These are phyloP conservation scores for Poecilobothrus nobilitatus DNA, from an alignment of 2,888 invertebrate species.

Conservation along the genomic window DNA sequence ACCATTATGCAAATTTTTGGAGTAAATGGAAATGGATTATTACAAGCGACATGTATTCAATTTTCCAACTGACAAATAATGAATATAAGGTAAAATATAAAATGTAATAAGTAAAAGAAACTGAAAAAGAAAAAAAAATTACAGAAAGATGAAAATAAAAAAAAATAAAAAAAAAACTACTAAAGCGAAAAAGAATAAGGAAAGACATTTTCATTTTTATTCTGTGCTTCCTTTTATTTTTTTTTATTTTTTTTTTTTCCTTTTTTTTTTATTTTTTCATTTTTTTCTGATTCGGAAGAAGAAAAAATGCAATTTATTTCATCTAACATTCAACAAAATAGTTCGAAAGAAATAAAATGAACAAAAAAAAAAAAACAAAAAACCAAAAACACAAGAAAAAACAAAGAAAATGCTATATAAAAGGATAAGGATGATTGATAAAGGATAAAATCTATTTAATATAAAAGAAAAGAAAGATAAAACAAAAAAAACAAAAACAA, in stretches of 20 bases:
- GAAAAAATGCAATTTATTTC: background rate
- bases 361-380: background rate
- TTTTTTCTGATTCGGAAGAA: no score
- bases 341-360: background rate
- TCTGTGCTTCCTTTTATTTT: background rate
- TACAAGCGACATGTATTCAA: constrained; percentile 4
- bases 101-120: background rate
- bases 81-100: constrained; percentile 6
- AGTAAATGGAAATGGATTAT: constrained; percentile 1
- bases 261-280: no score
- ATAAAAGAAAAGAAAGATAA: background rate
- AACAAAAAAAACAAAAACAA: background rate
- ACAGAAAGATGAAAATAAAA: background rate
- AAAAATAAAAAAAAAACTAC: background rate
- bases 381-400: background rate
- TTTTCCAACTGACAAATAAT: constrained; percentile 6
- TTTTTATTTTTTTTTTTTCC: background rate
- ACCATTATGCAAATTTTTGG: background rate
- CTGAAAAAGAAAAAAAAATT: background rate
- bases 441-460: constrained; percentile 1
- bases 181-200: background rate
- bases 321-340: background rate
- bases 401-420: background rate
- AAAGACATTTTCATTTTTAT: constrained; percentile 1
- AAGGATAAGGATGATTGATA: constrained; percentile 1